A percentile compares a stretch with the other conserved stretches of the same genome.
Evolutionary conservation across 35 echinoderm and acorn worm genomes (phyloP).

Genomic region (Apostichopus japonicus): DNA sequence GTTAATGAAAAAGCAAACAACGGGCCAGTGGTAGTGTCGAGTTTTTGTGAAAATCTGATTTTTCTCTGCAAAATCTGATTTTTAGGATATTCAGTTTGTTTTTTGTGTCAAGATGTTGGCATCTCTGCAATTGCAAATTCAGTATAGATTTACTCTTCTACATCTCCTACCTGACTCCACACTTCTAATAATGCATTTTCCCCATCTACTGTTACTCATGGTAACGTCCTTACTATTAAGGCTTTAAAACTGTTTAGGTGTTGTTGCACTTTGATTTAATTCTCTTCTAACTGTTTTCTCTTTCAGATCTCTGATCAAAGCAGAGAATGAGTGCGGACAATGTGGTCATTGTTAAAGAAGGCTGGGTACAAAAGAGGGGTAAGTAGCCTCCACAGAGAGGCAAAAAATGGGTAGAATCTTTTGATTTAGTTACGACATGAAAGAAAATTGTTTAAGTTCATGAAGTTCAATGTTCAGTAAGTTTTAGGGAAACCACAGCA

Average conservation of each 20-base stretch:
- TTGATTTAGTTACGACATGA: not conserved
- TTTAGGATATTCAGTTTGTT: too few species aligned
- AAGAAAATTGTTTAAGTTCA: not conserved
- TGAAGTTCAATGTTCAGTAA: not conserved
- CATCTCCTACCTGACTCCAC: not conserved
- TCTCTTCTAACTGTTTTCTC: not conserved
- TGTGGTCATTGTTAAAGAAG: slow-evolving; percentile 42
- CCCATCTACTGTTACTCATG: not conserved
- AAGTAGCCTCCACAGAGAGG: not conserved
- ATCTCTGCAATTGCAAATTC: too few species aligned
- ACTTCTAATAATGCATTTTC: not conserved
- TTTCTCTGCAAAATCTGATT: too few species aligned
- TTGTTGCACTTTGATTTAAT: not conserved
- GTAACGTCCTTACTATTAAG: not conserved
- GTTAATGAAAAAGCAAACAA: too few species aligned
- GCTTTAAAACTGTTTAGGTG: not conserved
- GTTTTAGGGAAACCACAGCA: not conserved
- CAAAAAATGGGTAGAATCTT: not conserved
- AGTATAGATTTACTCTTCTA: too few species aligned
- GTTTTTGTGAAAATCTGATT: too few species aligned
- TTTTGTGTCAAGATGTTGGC: too few species aligned
- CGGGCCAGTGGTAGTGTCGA: too few species aligned
- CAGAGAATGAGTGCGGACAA: slow-evolving; percentile 33
- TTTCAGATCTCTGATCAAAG: slow-evolving; percentile 25
- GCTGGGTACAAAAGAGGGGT: slow-evolving; percentile 46